These are phyloP conservation scores for Elysia chlorotica DNA, from an alignment of 1,140 invertebrate genomes.

Conservation along the genomic window DNA sequence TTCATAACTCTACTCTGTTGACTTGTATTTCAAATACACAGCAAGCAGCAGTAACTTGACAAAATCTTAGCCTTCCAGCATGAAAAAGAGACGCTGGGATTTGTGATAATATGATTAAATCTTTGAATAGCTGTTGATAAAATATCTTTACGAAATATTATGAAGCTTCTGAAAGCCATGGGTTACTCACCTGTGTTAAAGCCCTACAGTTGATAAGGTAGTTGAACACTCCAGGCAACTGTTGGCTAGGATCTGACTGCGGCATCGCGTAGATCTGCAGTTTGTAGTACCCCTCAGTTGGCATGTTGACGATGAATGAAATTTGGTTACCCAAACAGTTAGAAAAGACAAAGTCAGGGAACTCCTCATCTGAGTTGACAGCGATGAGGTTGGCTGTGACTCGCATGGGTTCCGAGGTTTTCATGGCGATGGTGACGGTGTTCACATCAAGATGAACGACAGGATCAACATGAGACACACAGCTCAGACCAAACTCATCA, in stretches of 20 bases:
- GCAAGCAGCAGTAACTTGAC: too few relatives aligned
- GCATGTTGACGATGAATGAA: conserved; percentile 50
- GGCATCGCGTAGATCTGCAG: conserved; percentile 60
- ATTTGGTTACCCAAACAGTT: conserved; percentile 46
- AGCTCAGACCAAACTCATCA: conserved; percentile 49
- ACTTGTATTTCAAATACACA: too few relatives aligned
- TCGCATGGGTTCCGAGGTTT: conserved; percentile 44
- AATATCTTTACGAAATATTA: background rate
- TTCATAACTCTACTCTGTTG: too few relatives aligned
- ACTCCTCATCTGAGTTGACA: conserved; percentile 48
- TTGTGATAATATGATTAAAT: too few relatives aligned
- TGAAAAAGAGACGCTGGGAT: too few relatives aligned
- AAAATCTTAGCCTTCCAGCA: too few relatives aligned
- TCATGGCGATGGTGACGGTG: conserved; percentile 48
- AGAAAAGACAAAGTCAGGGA: conserved; percentile 56
- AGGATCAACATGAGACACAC: conserved; percentile 55
- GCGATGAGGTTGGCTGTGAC: conserved; percentile 59
- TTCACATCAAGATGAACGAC: conserved; percentile 55
- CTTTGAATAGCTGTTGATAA: too few relatives aligned
- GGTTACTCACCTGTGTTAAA: conserved; percentile 21
- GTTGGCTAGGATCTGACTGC: conserved; percentile 50
- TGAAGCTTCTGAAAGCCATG: background rate
- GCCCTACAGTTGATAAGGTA: conserved; percentile 58
- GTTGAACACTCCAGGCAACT: conserved; percentile 61
- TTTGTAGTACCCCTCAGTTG: conserved; percentile 57